Evolutionary conservation across 2,888 invertebrate genomes (phyloP).

Genomic region (Tetropium fuscum): DNA sequence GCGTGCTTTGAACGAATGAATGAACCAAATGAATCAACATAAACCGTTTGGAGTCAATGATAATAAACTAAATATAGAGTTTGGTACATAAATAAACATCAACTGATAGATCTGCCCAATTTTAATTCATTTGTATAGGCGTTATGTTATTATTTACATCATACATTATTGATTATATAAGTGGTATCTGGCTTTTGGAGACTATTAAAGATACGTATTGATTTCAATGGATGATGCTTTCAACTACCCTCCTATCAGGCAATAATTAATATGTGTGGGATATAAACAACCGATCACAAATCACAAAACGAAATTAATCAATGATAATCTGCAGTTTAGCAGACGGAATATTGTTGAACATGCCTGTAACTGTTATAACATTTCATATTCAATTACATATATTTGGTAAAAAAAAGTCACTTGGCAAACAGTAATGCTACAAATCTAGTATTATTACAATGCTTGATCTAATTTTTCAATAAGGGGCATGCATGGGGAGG

Average conservation of each 20-base stretch:
- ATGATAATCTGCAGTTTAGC: no score
- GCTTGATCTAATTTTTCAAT: no score
- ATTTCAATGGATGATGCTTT: background rate
- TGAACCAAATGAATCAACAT: slow-evolving; percentile 31
- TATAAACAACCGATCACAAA: no score
- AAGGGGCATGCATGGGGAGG: no score
- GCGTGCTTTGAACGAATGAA: slow-evolving; percentile 29
- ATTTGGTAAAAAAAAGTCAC: no score
- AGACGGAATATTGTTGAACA: no score
- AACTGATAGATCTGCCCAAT: background rate
- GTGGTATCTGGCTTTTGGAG: background rate
- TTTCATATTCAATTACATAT: no score
- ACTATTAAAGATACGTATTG: background rate
- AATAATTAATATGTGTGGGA: no score
- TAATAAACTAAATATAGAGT: slow-evolving; percentile 15
- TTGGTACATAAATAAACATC: slow-evolving; percentile 12
- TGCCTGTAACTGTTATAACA: no score
- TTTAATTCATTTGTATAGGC: background rate
- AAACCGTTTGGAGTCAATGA: slow-evolving; percentile 21
- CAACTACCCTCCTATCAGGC: background rate
- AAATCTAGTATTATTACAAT: no score
- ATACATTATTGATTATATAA: background rate
- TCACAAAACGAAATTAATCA: no score
- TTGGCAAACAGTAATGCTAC: no score
- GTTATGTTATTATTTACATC: background rate